A percentile compares a stretch with the other conserved stretches of the same genome.
Evolutionary conservation across 2,113 vertebrate species (phyloP).

Genomic region (human (Homo sapiens)): GRCh38 chr18:76309001-76309500

Average conservation of each 20-base stretch:
- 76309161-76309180: not conserved
- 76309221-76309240: not conserved
- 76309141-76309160: not conserved
- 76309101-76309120: not conserved
- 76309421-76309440: not conserved
- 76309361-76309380: fast-evolving
- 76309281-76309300: not conserved
- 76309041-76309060: not conserved
- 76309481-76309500: not conserved
- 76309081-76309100: not conserved
- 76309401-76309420: not conserved
- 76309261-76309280: not conserved
- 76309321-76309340: fast-evolving
- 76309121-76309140: not conserved
- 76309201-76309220: not conserved
- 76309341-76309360: fast-evolving
- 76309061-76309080: not conserved
- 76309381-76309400: not conserved
- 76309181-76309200: not conserved
- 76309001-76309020: not conserved
- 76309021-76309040: not conserved
- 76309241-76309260: too few species aligned
- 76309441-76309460: not conserved
- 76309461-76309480: not conserved
- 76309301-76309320: fast-evolving